phyloP scores from a whole-genome alignment of 2,888 invertebrate species.

The Lasioglossum calceatum region DNA sequence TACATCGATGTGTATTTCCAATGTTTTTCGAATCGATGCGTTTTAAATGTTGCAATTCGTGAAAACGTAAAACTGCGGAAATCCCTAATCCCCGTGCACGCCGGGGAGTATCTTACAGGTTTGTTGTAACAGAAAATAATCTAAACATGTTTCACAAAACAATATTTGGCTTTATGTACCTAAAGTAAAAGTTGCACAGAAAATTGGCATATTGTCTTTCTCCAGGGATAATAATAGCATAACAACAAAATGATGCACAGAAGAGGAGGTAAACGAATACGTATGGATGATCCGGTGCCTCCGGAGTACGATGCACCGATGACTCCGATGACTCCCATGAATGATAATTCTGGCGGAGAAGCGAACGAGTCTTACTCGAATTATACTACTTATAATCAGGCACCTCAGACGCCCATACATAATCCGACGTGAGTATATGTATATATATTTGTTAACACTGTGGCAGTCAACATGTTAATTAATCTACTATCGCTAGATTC shows the following conservation, averaged over 20 bases:
- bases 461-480: too few species aligned
- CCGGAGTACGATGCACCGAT: conserved; percentile 93
- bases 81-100: conserved; percentile 37
- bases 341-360: conserved; percentile 86
- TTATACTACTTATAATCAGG: conserved; percentile 83
- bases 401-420: conserved; percentile 82
- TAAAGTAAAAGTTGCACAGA: neutral
- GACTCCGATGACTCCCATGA: conserved; percentile 86
- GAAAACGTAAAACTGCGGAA: conserved; percentile 11
- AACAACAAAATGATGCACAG: conserved; percentile 88
- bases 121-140: conserved; percentile 18
- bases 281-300: conserved; percentile 95
- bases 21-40: conserved; percentile 10
- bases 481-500: neutral
- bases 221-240: conserved; percentile 16
- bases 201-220: neutral
- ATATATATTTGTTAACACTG: neutral
- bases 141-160: too few species aligned
- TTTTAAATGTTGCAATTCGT: conserved; percentile 37
- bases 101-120: conserved; percentile 42
- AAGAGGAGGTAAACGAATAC: conserved; percentile 94
- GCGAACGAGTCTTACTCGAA: conserved; percentile 83
- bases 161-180: conserved; percentile 13
- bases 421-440: conserved; percentile 77
- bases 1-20: conserved; percentile 29